Base-by-base conservation (phyloP, 1,140 invertebrate genomes). In the Sitobion miscanthi region DNA sequence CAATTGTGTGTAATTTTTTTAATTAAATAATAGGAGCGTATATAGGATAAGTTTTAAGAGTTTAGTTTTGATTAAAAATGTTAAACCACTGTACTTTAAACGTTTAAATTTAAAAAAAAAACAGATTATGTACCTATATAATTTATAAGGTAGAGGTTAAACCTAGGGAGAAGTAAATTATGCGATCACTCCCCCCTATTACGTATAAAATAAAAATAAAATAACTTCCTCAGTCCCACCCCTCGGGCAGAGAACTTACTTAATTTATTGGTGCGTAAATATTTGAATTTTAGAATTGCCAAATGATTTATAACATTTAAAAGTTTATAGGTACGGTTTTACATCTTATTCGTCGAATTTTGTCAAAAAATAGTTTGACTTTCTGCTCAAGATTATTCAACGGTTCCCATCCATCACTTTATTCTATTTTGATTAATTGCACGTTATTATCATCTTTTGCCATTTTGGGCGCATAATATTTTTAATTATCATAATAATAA, bases 51-150 rank as follows among this genome's bases (percentile, higher is more conserved):
- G 86, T n/a, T 47, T 87, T 47, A 49, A 87, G 30, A n/a, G 85
- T 87, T 87, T 49, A n/a, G 4, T 87, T 49, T 87, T 87, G 86
- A 87, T 87, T 30, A 87, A 87, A 49, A 87, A 49, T 45, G 42
- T 38, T 83, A 83, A 83, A 83, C 17, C 77, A 38, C 35, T 83
- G 35, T 38, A 25, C 9, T 85, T 85, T 85, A 86, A 86, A 87
- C 30, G 86, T 47, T 87, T 87, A n/a, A 49, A 21, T 87, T 49
- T 9, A n/a, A 49, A 87, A 87, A 86, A 88, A 88, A 88, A 52
- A 52, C 17, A 88, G 30, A 35, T 35, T 35, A 87, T 49, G 21
- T 49, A 88, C 17, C 30, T 52, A 47, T 88, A 35, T 88, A 88
- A 86, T 86, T 86, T 86, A 86, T 86, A 47, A 86, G 25, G 38